Conservation (phyloP, 1,140 invertebrate species). For the Mycetomoellerius zeteki region DNA sequence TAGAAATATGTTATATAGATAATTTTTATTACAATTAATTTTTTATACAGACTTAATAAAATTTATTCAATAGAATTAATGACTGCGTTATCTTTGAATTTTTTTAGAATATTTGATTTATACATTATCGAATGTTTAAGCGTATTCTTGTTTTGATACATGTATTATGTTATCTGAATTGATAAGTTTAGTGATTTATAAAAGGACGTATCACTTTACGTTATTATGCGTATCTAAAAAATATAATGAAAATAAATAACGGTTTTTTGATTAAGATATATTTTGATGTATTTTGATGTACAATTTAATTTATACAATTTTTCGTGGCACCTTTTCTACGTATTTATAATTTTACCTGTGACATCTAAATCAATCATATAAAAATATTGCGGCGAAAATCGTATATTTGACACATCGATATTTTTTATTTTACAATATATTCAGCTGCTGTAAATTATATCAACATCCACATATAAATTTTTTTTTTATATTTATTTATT, state of each 20-base stretch:
- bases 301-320: constrained; percentile 9
- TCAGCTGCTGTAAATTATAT: not conserved
- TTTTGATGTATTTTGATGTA: constrained; percentile 1
- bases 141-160: not conserved
- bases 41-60: not conserved
- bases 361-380: constrained; percentile 26
- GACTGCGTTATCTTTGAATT: not conserved
- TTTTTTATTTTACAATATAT: not conserved
- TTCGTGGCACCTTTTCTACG: not conserved
- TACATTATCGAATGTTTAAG: not conserved
- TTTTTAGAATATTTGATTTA: not conserved
- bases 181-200: not conserved
- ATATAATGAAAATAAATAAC: constrained; percentile 14
- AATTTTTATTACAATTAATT: constrained; percentile 6
- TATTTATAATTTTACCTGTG: constrained; percentile 27
- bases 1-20: not conserved
- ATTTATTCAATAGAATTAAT: not conserved
- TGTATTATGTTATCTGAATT: not conserved
- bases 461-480: not conserved
- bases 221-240: not conserved
- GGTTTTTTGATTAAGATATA: not conserved
- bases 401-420: constrained; percentile 4
- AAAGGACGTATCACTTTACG: not conserved
- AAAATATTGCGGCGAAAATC: constrained; percentile 33
- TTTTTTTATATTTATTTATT: not conserved